phyloP scores from a whole-genome alignment of 2,113 vertebrate species.

The Myrmecophaga tridactyla region DNA sequence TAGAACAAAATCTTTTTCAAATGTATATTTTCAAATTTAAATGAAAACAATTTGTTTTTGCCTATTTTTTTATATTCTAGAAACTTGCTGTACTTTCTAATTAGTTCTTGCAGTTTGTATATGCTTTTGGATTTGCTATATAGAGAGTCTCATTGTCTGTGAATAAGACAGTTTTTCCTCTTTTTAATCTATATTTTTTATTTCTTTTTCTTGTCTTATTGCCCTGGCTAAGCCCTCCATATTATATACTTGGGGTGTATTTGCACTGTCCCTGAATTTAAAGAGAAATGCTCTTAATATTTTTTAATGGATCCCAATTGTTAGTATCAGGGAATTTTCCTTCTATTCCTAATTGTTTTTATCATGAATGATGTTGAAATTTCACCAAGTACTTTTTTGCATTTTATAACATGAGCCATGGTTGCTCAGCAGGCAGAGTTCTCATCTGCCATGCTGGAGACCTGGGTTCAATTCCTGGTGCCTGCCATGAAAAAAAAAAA shows the following conservation, averaged over 20 bases:
- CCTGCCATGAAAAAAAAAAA: too few relatives aligned
- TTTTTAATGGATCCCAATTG: not conserved
- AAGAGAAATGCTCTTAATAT: not conserved
- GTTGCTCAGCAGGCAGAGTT: too few relatives aligned
- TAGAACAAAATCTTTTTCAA: not conserved
- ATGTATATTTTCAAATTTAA: not conserved
- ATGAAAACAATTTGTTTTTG: not conserved
- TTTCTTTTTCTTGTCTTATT: not conserved
- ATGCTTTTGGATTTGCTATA: not conserved
- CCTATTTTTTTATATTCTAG: not conserved
- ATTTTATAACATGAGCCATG: not conserved
- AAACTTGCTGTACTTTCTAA: not conserved
- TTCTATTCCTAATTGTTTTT: not conserved
- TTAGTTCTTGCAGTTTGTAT: not conserved
- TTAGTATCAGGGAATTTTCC: not conserved
- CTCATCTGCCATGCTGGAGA: too few relatives aligned
- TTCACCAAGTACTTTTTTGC: not conserved
- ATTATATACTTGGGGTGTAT: not conserved
- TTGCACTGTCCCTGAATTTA: not conserved
- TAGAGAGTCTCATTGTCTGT: not conserved
- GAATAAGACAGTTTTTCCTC: not conserved
- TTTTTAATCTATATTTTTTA: not conserved
- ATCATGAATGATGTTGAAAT: not conserved
- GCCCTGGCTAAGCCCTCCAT: not conserved
- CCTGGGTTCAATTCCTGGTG: too few relatives aligned